These are phyloP conservation scores for Oceanites oceanicus DNA, from an alignment of 2,113 vertebrate genomes.

Conservation along the genomic window DNA sequence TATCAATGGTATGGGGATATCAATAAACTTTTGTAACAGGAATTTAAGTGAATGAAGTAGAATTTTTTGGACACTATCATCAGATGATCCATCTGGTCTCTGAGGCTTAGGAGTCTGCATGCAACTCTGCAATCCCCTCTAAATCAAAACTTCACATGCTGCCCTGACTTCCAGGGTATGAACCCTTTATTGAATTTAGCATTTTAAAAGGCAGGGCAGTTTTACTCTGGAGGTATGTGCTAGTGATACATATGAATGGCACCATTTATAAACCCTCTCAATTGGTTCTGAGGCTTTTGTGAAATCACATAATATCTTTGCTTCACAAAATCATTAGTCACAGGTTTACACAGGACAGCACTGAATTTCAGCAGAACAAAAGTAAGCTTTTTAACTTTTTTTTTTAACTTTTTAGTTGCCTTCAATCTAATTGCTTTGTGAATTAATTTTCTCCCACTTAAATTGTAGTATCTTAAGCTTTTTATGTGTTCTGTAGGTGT, in stretches of 20 bases:
- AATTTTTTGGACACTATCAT: not conserved
- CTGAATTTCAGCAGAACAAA: not conserved
- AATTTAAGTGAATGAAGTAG: fast-evolving
- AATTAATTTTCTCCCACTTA: not conserved
- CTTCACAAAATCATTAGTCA: not conserved
- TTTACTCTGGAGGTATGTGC: not conserved
- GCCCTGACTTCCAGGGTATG: not conserved
- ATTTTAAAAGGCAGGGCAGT: not conserved
- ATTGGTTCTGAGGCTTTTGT: not conserved
- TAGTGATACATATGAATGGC: not conserved
- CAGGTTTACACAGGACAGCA: not conserved
- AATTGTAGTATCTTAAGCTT: not conserved
- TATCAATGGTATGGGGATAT: fast-evolving
- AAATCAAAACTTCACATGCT: not conserved
- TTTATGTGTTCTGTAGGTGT: not conserved
- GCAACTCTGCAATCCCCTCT: not conserved
- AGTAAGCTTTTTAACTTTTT: not conserved
- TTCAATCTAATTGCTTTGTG: not conserved
- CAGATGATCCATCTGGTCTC: not conserved
- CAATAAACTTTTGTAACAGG: not conserved
- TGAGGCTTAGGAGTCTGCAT: not conserved
- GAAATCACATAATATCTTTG: not conserved
- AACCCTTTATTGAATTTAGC: not conserved
- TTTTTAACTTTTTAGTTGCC: not conserved
- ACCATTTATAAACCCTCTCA: not conserved